Evolutionary conservation across 2,888 invertebrate species (phyloP).

Genomic region (Limenitis camilla): DNA sequence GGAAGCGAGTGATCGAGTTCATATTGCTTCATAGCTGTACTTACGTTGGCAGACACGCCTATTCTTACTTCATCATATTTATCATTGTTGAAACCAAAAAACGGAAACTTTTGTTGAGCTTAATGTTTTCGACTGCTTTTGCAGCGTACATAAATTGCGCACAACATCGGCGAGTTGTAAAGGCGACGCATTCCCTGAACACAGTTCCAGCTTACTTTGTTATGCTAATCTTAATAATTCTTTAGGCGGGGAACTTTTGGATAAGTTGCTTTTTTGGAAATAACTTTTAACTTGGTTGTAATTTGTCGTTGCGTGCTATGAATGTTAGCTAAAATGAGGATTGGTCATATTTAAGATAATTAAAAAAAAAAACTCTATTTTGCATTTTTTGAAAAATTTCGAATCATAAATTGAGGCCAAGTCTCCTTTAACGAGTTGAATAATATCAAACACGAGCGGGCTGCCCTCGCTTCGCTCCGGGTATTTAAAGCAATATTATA

Average conservation of each 20-base stretch:
- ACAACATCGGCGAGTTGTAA: slow-evolving; percentile 48
- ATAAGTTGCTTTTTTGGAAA: slow-evolving; percentile 65
- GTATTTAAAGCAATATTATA: no score
- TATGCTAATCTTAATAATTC: slow-evolving; percentile 74
- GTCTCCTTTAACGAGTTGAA: no score
- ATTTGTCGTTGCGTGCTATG: slow-evolving; percentile 53
- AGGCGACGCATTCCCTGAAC: slow-evolving; percentile 59
- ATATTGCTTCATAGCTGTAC: slow-evolving; percentile 24
- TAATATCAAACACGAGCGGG: no score
- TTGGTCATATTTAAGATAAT: background rate
- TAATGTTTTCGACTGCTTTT: slow-evolving; percentile 16
- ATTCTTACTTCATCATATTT: background rate
- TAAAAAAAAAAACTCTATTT: no score
- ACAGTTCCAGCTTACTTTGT: slow-evolving; percentile 69
- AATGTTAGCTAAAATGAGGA: slow-evolving; percentile 35
- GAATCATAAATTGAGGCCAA: no score
- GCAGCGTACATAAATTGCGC: slow-evolving; percentile 32
- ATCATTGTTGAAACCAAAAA: slow-evolving; percentile 8
- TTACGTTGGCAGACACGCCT: slow-evolving; percentile 5
- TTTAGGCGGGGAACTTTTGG: slow-evolving; percentile 62
- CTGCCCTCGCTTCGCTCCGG: no score
- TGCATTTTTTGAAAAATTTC: no score
- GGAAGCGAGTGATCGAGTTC: slow-evolving; percentile 44
- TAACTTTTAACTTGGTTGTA: slow-evolving; percentile 67
- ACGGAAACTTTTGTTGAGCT: slow-evolving; percentile 6